A percentile compares a stretch with the other conserved stretches of the same genome.
phyloP scores from a whole-genome alignment of 2,797 vertebrate species.

The Sternotherus odoratus region DNA sequence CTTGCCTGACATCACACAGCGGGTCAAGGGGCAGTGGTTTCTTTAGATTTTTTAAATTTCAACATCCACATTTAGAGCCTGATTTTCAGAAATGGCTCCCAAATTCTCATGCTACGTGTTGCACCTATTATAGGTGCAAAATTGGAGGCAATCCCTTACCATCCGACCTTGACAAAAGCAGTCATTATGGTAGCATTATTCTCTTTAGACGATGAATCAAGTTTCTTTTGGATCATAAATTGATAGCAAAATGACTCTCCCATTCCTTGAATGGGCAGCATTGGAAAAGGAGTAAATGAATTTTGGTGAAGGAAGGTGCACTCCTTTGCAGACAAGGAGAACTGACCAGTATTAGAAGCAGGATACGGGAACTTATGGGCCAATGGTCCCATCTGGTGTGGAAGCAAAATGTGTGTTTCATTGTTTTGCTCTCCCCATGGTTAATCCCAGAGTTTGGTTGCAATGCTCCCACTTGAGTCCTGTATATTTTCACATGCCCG shows the following conservation, averaged over 20 bases:
- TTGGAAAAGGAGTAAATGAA: not conserved
- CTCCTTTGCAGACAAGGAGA: not conserved
- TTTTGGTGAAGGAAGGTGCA: not conserved
- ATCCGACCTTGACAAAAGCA: not conserved
- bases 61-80: not conserved
- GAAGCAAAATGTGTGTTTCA: not conserved
- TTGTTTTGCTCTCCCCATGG: not conserved
- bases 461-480: not conserved
- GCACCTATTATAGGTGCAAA: not conserved
- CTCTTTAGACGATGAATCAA: not conserved
- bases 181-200: rapidly evolving
- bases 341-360: not conserved
- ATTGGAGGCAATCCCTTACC: not conserved
- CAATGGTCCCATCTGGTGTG: not conserved
- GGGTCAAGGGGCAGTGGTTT: not conserved
- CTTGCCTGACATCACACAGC: not conserved
- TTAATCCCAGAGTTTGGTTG: not conserved
- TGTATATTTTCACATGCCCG: not conserved
- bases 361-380: not conserved
- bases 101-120: not conserved
- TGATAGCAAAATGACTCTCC: not conserved
- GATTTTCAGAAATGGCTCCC: rapidly evolving
- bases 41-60: not conserved
- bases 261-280: not conserved
- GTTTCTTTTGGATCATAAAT: not conserved